Conservation (phyloP, 2,888 invertebrate genomes). For the Thelaira solivaga region DNA sequence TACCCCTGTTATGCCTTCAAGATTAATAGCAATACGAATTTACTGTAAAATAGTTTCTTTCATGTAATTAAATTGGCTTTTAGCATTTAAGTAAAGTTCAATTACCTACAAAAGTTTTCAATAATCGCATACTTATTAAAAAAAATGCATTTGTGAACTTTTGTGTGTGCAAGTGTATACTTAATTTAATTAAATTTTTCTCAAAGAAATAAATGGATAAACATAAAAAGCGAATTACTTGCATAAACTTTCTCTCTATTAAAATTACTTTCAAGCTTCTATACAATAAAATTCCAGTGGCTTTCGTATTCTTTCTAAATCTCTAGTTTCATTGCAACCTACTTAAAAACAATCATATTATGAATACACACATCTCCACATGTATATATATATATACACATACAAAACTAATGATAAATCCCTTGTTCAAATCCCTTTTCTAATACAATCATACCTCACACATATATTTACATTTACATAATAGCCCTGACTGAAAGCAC, state of each 20-base stretch:
- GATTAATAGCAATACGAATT: no score
- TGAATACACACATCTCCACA: neutral
- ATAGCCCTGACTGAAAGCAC: neutral
- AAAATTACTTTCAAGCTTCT: slow-evolving; percentile 14
- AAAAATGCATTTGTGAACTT: neutral
- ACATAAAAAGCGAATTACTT: slow-evolving; percentile 34
- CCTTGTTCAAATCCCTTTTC: slow-evolving; percentile 48
- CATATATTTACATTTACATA: neutral
- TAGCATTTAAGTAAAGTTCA: no score
- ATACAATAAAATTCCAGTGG: slow-evolving; percentile 3
- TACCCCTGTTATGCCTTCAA: no score
- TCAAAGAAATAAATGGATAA: slow-evolving; percentile 45
- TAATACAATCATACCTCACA: neutral
- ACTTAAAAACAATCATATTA: slow-evolving; percentile 7
- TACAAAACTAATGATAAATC: slow-evolving; percentile 53
- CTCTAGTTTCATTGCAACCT: neutral
- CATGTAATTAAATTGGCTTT: no score
- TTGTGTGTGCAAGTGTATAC: slow-evolving; percentile 48
- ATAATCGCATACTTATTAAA: neutral
- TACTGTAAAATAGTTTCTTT: no score
- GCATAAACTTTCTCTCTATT: slow-evolving; percentile 23
- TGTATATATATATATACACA: neutral
- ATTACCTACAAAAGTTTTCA: neutral
- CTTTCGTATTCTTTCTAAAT: neutral
- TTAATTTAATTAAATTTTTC: slow-evolving; percentile 55